Evolutionary conservation across 2,113 vertebrate species (phyloP), one percentile per base, ranked within the genome.

Genomic region (Donacobius atricapilla): DNA sequence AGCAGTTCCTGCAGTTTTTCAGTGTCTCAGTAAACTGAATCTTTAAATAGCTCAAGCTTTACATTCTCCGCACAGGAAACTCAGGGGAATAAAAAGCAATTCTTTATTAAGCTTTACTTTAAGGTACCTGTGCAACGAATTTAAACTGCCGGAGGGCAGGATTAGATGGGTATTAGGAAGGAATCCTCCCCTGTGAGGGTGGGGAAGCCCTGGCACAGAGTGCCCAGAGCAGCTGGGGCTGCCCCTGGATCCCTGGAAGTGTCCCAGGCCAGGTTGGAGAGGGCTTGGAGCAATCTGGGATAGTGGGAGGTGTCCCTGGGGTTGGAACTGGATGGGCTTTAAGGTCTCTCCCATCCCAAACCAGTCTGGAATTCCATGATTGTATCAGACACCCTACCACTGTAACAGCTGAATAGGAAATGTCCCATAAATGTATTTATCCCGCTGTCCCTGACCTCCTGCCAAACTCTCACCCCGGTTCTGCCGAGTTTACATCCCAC

Each of bases 191-290:
- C 54, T 69, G 39, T 2, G 12, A 27, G 27, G 31, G 21, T 44
- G 63, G 53, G 1, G 0, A 68, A 51, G 51, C 7, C 6, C 61
- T 86, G 80, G 37, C 11, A 28, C 37, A 24, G 54, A 28, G 1
- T 42, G 19, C 9, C 8, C 51, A 58, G 61, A 42, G 51, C 2
- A 73, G 48, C 58, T 72, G 68, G 22, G 68, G 68, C 68, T 84
- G 82, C 7, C 69, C 58, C 23, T 54, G 68, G 16, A 77, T 37
- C 53, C 53, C 72, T 61, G 45, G 37, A 0, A 61, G 28, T 16
- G 64, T 6, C 23, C 54, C 1, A 39, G 33, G 33, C 13, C 37
- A 37, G 53, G 31, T 0, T 68, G 42, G 42, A 57, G 0, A 0
- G 8, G 30, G 15, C 2, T 42, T 17, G 72, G 64, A 69, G 33